Evolutionary conservation across 2,888 invertebrate genomes (phyloP).

Genomic region (Drosophila emarginata): DNA sequence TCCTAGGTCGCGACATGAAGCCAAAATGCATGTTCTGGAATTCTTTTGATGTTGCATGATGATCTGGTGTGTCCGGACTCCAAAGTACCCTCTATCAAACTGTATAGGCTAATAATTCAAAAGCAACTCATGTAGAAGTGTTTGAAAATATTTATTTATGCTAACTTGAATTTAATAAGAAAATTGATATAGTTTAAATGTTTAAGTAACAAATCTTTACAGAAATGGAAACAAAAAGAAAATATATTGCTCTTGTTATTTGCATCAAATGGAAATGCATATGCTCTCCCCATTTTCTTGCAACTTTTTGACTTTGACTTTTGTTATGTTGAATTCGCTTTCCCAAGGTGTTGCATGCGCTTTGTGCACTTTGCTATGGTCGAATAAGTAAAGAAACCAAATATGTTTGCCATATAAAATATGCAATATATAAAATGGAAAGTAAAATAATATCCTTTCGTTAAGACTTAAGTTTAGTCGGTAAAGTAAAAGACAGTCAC

Average conservation of each 20-base stretch:
- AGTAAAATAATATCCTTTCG: not conserved
- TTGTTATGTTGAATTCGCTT: not conserved
- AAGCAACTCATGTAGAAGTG: too few relatives aligned
- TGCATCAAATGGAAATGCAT: not conserved
- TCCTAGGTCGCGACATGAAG: slow-evolving; percentile 36
- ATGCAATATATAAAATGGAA: not conserved
- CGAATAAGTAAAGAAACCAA: not conserved
- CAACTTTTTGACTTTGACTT: not conserved
- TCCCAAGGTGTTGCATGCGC: not conserved
- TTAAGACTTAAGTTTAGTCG: not conserved
- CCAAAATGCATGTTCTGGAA: slow-evolving; percentile 26
- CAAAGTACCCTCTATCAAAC: not conserved
- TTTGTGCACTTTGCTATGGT: not conserved
- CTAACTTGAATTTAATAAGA: too few relatives aligned
- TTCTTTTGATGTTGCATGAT: slow-evolving; percentile 7
- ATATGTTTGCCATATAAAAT: not conserved
- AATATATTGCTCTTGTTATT: not conserved
- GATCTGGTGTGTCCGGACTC: not conserved
- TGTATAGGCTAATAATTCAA: too few relatives aligned
- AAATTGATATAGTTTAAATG: too few relatives aligned
- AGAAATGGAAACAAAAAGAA: too few relatives aligned
- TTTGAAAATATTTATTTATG: too few relatives aligned
- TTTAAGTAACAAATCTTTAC: too few relatives aligned
- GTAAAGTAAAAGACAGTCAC: not conserved
- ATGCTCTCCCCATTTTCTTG: not conserved